Conservation (phyloP, 2,888 invertebrate genomes). For the Xestia c-nigrum region DNA sequence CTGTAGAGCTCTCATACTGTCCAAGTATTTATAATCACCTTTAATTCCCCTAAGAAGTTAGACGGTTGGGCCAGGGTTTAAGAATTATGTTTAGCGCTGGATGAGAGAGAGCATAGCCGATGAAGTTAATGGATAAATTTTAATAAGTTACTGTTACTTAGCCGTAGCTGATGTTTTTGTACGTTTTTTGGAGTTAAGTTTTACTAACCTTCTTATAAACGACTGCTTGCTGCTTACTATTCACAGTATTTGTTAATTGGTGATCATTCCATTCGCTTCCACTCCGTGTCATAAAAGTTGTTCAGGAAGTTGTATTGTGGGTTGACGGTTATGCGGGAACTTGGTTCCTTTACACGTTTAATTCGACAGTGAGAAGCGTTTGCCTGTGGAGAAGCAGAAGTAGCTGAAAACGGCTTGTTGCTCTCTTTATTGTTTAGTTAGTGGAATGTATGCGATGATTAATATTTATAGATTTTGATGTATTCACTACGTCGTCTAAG, state of each 20-base stretch:
- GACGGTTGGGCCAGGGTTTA: not conserved
- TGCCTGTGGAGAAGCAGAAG: conserved; percentile 25
- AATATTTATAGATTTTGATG: too few relatives aligned
- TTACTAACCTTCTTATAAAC: too few relatives aligned
- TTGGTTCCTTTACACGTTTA: conserved; percentile 64
- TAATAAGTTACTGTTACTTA: not conserved
- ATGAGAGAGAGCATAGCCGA: not conserved
- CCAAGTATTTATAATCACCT: not conserved
- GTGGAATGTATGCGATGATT: not conserved
- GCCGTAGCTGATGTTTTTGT: not conserved
- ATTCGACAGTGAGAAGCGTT: conserved; percentile 56
- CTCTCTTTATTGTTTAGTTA: conserved; percentile 29
- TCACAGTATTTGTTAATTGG: not conserved
- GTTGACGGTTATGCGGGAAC: conserved; percentile 66
- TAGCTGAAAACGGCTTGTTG: conserved; percentile 20
- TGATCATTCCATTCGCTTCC: conserved; percentile 13
- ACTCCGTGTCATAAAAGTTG: conserved; percentile 56
- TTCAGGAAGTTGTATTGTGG: conserved; percentile 61
- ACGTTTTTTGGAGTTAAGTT: not conserved
- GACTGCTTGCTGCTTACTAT: not conserved
- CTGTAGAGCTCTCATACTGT: not conserved
- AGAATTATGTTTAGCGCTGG: not conserved
- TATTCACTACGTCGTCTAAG: too few relatives aligned
- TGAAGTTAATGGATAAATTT: not conserved
- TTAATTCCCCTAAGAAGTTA: not conserved